Evolutionary conservation across 2,113 vertebrate genomes (phyloP).

Genomic region (Dromaius novaehollandiae): DNA sequence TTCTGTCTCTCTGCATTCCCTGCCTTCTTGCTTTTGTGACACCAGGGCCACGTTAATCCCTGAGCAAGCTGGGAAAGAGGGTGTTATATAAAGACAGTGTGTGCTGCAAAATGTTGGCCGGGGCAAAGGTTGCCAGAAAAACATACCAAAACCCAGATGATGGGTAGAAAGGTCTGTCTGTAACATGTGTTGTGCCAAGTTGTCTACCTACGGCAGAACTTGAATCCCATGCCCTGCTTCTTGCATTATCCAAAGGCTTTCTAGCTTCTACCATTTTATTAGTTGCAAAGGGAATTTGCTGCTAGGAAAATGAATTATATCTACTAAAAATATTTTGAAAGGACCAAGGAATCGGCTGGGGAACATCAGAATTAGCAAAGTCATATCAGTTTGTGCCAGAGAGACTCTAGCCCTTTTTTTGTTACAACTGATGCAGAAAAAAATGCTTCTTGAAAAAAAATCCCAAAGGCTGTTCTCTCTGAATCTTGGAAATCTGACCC

Average conservation of each 20-base stretch:
- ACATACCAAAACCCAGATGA: neutral
- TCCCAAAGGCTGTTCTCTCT: neutral
- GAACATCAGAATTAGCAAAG: neutral
- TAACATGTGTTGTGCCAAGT: neutral
- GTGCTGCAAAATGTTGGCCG: neutral
- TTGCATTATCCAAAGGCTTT: neutral
- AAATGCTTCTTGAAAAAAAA: neutral
- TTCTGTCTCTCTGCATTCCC: neutral
- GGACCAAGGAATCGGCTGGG: neutral
- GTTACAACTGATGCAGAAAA: neutral
- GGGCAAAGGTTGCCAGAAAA: neutral
- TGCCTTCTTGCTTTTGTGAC: neutral
- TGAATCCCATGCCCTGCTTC: neutral
- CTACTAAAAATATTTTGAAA: slow-evolving; percentile 43
- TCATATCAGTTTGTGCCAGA: neutral
- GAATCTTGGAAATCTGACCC: neutral
- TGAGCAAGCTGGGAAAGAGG: neutral
- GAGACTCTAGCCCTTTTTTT: neutral
- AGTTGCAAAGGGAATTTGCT: slow-evolving; percentile 23
- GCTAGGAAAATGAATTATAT: slow-evolving; percentile 27
- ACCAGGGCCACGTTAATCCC: neutral
- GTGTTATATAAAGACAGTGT: neutral
- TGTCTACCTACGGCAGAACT: neutral
- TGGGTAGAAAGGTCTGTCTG: neutral
- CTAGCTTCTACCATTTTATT: slow-evolving; percentile 12